Evolutionary conservation across 2,113 vertebrate genomes (phyloP).

Genomic region (Macquaria ambigua): DNA sequence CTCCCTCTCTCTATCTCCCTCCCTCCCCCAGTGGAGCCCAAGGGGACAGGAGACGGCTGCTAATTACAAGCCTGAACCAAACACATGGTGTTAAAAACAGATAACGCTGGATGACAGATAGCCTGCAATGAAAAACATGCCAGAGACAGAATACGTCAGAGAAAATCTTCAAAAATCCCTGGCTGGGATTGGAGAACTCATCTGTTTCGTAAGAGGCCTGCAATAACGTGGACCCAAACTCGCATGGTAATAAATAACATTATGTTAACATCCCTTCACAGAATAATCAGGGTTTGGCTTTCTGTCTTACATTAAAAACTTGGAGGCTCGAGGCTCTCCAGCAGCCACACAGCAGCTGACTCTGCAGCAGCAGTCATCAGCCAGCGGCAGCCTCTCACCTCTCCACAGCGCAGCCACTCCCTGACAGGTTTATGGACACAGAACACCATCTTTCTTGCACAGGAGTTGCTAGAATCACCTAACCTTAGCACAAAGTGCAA

Average conservation of each 20-base stretch:
- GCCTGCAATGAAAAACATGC: conserved; percentile 42
- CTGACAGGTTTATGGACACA: conserved; percentile 65
- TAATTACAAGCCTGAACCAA: conserved; percentile 68
- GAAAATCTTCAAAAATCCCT: conserved; percentile 26
- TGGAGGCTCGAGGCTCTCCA: conserved; percentile 9
- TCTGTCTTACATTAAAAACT: conserved; percentile 35
- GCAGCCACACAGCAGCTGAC: conserved; percentile 44
- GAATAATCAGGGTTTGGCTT: conserved; percentile 11
- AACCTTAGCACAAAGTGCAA: conserved; percentile 29
- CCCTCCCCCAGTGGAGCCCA: conserved; percentile 39
- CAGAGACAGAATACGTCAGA: not conserved
- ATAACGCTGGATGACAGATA: conserved; percentile 53
- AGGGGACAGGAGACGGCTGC: conserved; percentile 71
- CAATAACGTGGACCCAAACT: conserved; percentile 9
- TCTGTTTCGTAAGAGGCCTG: conserved; percentile 6
- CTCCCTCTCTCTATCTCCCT: conserved; percentile 24
- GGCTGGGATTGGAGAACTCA: conserved; percentile 8
- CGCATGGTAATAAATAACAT: conserved; percentile 24
- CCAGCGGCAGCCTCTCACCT: conserved; percentile 47
- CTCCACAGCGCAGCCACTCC: conserved; percentile 28
- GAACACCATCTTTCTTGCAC: conserved; percentile 21
- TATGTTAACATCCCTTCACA: conserved; percentile 19
- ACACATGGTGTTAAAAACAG: conserved; percentile 64
- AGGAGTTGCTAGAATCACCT: conserved; percentile 19
- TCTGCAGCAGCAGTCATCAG: conserved; percentile 16